phyloP scores from a whole-genome alignment of 1,140 invertebrate species.

The Stegodyphus mimosarum region DNA sequence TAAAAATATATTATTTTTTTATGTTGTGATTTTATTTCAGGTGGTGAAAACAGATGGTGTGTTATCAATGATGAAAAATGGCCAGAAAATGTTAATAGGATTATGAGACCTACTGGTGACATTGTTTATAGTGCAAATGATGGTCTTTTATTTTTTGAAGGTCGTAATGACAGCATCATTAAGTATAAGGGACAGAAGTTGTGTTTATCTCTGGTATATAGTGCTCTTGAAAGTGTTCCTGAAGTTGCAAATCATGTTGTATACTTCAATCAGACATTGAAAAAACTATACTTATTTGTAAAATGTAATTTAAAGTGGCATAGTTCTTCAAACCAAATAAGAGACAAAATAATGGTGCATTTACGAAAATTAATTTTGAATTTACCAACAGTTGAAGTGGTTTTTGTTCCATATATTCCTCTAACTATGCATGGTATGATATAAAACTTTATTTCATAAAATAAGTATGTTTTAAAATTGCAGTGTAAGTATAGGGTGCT shows the following conservation, averaged over 20 bases:
- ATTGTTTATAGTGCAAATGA: conserved; percentile 68
- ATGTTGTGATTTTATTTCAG: conserved; percentile 20
- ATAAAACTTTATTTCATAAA: not conserved
- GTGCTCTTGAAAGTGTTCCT: conserved; percentile 65
- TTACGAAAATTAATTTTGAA: not conserved
- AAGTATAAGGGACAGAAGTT: conserved; percentile 81
- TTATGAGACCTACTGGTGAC: conserved; percentile 78
- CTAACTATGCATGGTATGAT: conserved; percentile 74
- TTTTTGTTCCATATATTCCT: conserved; percentile 71
- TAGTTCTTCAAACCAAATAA: not conserved
- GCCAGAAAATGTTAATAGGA: conserved; percentile 65
- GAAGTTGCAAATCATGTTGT: conserved; percentile 11
- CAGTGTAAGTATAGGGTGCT: too few relatives aligned
- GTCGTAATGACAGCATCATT: conserved; percentile 76
- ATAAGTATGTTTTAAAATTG: too few relatives aligned
- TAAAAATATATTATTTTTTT: not conserved
- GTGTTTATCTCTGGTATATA: conserved; percentile 74
- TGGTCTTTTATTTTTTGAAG: conserved; percentile 74
- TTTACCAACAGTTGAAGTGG: conserved; percentile 70
- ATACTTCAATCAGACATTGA: conserved; percentile 12
- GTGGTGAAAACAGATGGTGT: conserved; percentile 71
- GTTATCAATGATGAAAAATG: conserved; percentile 72
- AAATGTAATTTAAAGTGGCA: not conserved
- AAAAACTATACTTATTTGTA: conserved; percentile 30
- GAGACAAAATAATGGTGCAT: not conserved